Evolutionary conservation across 2,888 invertebrate genomes (phyloP), one percentile per base, ranked within the genome.

Genomic region (Sepioteuthis lessoniana): DNA sequence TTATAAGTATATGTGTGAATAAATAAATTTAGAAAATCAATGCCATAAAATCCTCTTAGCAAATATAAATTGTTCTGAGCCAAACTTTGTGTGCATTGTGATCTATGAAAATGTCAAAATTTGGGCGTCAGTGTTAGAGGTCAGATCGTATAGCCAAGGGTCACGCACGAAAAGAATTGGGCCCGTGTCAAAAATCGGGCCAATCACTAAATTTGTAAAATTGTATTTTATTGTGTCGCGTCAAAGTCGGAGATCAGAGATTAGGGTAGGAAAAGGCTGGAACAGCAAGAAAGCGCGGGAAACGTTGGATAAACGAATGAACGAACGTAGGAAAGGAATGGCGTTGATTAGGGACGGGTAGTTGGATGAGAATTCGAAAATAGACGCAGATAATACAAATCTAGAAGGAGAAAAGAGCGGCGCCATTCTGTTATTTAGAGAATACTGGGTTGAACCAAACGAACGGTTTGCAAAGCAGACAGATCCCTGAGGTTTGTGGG

Each of bases 41-140:
- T 76, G n/a, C 76, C 76, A n/a, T 76, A 76, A 76, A 76, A 76
- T n/a, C n/a, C n/a, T n/a, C n/a, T 76, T n/a, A 76, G 76, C 76
- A 7, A 76, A 76, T 76, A 76, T 76, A 76, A 76, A 76, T 76
- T n/a, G n/a, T 16, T 76, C n/a, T n/a, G n/a, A n/a, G 76, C 76
- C 76, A 76, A 76, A n/a, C 76, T 16, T n/a, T 3, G n/a, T 76
- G 76, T n/a, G 76, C n/a, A 76, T 76, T 76, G n/a, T 76, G n/a
- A 76, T 76, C 76, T 76, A 76, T 76, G 76, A 76, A 76, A 76
- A 76, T n/a, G 76, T 76, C 76, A 76, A 76, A 76, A 76, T 76
- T 76, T n/a, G n/a, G 10, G 76, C 76, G 76, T 13, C 16, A n/a
- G n/a, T 16, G 76, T 76, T n/a, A 76, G 76, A n/a, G 76, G n/a